These are phyloP conservation scores for Eupleurogrammus muticus DNA, from an alignment of 2,797 vertebrate species.

Conservation along the genomic window DNA sequence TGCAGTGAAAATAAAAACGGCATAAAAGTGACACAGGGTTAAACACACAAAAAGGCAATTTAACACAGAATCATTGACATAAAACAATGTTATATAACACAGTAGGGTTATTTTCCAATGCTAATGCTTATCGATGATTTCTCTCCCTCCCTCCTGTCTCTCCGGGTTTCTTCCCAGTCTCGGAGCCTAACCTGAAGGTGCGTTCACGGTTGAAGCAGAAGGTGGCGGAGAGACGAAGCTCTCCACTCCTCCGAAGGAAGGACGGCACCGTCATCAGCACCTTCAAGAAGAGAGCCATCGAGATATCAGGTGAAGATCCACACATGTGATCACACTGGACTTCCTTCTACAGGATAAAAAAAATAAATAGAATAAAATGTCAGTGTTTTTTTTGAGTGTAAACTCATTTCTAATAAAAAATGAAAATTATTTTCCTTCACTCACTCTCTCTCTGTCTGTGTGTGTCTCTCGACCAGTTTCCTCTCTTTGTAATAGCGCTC, in stretches of 20 bases:
- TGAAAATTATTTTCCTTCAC: not conserved
- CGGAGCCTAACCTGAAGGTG: slow-evolving; percentile 90
- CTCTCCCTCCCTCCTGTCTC: not conserved
- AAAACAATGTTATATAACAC: not conserved
- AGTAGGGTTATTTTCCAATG: not conserved
- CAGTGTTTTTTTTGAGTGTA: not conserved
- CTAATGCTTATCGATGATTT: not conserved
- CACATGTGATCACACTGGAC: not conserved
- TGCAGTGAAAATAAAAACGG: not conserved
- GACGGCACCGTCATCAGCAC: slow-evolving; percentile 91
- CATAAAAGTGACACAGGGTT: not conserved
- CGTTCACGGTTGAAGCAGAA: slow-evolving; percentile 95
- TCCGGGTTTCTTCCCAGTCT: slow-evolving; percentile 71
- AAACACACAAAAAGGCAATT: not conserved
- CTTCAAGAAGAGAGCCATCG: slow-evolving; percentile 87
- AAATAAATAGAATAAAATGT: not conserved
- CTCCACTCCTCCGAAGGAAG: slow-evolving; percentile 87
- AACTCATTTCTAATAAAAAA: not conserved
- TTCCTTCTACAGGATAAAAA: not conserved
- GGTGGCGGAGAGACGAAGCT: slow-evolving; percentile 91
- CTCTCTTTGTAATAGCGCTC: slow-evolving; percentile 90
- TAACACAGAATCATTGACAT: not conserved
- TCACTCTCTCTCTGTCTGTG: slow-evolving; percentile 3
- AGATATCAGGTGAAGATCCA: slow-evolving; percentile 78
- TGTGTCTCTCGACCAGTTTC: slow-evolving; percentile 79